A percentile compares a stretch with the other conserved stretches of the same genome.
These are phyloP conservation scores for Neodiprion virginianus DNA, from an alignment of 1,140 invertebrate genomes.

Conservation along the genomic window DNA sequence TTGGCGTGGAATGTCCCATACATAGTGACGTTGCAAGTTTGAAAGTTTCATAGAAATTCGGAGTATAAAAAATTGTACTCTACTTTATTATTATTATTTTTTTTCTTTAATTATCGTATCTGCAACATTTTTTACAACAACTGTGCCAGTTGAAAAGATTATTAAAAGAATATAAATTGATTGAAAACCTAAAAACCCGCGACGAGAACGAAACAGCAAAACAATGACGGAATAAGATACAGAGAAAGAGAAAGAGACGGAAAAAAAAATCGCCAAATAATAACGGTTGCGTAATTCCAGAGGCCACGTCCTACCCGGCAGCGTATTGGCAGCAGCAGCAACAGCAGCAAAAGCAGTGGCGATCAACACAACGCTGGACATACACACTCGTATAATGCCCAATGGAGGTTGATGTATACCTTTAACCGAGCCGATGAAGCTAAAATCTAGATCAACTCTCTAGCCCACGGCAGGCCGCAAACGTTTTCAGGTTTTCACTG, in stretches of 20 bases:
- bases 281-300: conserved; percentile 1
- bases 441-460: conserved; percentile 7
- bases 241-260: neutral
- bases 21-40: too few species aligned
- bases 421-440: neutral
- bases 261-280: conserved; percentile 8
- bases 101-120: too few species aligned
- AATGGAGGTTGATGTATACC: neutral
- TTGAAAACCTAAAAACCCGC: neutral
- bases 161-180: neutral
- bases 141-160: neutral
- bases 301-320: neutral
- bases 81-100: too few species aligned
- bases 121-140: too few species aligned
- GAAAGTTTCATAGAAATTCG: too few species aligned
- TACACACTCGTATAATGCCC: neutral
- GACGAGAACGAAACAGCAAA: neutral
- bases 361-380: too few species aligned
- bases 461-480: neutral
- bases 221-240: neutral
- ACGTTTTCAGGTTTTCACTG: conserved; percentile 7
- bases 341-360: too few species aligned
- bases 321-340: too few species aligned
- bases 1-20: too few species aligned
- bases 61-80: too few species aligned